A percentile compares a stretch with the other conserved stretches of the same genome.
These are phyloP conservation scores for Drosophila paulistorum DNA, from an alignment of 1,140 invertebrate genomes.

Conservation along the genomic window DNA sequence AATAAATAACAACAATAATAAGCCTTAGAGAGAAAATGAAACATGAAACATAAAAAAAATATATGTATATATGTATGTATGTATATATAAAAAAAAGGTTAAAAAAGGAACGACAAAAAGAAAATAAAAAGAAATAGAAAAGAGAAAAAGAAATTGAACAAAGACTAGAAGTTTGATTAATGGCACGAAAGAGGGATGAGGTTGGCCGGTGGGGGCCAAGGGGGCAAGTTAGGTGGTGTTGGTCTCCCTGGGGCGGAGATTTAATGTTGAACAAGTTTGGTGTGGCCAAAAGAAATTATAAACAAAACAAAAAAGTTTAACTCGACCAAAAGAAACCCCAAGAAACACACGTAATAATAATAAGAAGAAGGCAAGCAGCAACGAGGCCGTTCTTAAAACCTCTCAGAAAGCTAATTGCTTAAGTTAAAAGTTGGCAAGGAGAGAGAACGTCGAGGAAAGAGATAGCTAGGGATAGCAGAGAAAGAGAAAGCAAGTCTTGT, in stretches of 20 bases:
- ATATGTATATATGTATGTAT: too few relatives aligned
- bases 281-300: conserved; percentile 23
- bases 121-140: conserved; percentile 23
- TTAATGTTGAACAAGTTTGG: conserved; percentile 13
- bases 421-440: conserved; percentile 5
- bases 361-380: not conserved
- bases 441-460: not conserved
- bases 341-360: not conserved
- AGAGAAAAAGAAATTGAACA: conserved; percentile 53
- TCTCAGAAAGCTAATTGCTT: conserved; percentile 15
- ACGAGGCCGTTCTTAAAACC: not conserved
- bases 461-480: not conserved
- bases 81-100: conserved; percentile 15
- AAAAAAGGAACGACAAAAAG: conserved; percentile 24
- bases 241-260: conserved; percentile 7
- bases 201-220: not conserved
- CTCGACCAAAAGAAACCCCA: not conserved
- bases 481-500: not conserved
- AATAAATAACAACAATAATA: conserved; percentile 68
- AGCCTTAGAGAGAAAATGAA: conserved; percentile 37
- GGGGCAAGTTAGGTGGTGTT: not conserved
- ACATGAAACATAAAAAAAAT: conserved; percentile 24
- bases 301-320: not conserved
- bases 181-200: conserved; percentile 22
- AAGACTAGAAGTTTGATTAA: conserved; percentile 76